These are phyloP conservation scores for Anarhynchus alexandrinus DNA, from an alignment of 2,113 vertebrate species.

Conservation along the genomic window DNA sequence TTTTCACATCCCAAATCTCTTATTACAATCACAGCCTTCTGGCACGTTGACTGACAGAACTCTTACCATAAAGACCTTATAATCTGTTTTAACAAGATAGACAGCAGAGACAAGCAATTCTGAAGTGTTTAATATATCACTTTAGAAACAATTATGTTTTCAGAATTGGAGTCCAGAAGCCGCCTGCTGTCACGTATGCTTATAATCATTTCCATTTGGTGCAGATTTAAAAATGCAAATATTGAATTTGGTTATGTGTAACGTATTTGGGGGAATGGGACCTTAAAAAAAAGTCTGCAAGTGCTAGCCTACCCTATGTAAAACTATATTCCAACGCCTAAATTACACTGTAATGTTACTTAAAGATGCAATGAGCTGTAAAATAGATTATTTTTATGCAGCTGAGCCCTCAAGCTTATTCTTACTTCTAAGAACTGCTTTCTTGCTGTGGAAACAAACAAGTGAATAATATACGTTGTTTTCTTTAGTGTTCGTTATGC, in stretches of 20 bases:
- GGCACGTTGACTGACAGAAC: neutral
- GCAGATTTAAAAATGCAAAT: slow-evolving; percentile 32
- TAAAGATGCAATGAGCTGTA: slow-evolving; percentile 61
- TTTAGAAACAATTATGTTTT: neutral
- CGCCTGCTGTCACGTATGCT: neutral
- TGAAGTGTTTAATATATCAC: neutral
- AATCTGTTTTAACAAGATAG: neutral
- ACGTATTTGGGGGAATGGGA: neutral
- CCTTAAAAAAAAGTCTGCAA: neutral
- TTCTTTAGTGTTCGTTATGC: slow-evolving; percentile 24
- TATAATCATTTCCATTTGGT: neutral
- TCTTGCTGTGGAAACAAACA: slow-evolving; percentile 23
- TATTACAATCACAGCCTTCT: neutral
- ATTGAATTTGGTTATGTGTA: slow-evolving; percentile 26
- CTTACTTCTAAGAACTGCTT: slow-evolving; percentile 6
- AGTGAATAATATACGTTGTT: slow-evolving; percentile 10
- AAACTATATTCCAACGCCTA: slow-evolving; percentile 7
- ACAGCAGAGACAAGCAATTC: neutral
- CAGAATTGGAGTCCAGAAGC: neutral
- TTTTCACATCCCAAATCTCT: neutral
- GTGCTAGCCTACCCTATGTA: neutral
- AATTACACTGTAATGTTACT: slow-evolving; percentile 40
- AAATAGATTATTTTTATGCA: slow-evolving; percentile 50
- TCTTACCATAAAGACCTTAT: neutral
- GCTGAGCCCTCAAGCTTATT: slow-evolving; percentile 48